phyloP scores from a whole-genome alignment of 2,113 vertebrate genomes.

The Octodon degus region DNA sequence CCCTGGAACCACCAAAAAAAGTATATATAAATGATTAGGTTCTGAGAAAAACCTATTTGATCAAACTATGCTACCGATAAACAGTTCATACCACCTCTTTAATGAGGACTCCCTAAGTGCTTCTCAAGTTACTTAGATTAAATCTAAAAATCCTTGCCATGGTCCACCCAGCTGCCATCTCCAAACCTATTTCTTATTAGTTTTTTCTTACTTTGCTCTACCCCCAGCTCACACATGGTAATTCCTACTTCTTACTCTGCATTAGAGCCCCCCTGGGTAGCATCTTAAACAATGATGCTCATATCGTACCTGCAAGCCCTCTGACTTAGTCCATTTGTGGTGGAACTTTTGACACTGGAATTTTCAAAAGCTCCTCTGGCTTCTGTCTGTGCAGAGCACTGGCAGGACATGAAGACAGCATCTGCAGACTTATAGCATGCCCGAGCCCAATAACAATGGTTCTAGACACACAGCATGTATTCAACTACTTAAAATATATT shows the following conservation, averaged over 20 bases:
- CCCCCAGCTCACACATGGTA: neutral
- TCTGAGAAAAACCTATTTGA: conserved; percentile 44
- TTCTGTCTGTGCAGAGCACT: neutral
- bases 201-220: neutral
- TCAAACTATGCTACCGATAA: neutral
- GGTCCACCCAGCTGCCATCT: neutral
- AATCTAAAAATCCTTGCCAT: neutral
- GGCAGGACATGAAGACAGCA: neutral
- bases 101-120: neutral
- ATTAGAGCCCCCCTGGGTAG: neutral
- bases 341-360: neutral
- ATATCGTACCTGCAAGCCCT: neutral
- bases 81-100: neutral
- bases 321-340: conserved; percentile 10
- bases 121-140: conserved; percentile 2
- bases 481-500: neutral
- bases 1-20: too few relatives aligned
- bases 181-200: neutral
- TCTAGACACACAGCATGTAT: neutral
- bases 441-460: neutral
- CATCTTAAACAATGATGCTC: neutral
- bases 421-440: neutral
- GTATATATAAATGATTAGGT: neutral
- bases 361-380: neutral
- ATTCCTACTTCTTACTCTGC: neutral